Evolutionary conservation across 2,888 invertebrate species (phyloP).

Genomic region (Drosophila parthenogenetica): DNA sequence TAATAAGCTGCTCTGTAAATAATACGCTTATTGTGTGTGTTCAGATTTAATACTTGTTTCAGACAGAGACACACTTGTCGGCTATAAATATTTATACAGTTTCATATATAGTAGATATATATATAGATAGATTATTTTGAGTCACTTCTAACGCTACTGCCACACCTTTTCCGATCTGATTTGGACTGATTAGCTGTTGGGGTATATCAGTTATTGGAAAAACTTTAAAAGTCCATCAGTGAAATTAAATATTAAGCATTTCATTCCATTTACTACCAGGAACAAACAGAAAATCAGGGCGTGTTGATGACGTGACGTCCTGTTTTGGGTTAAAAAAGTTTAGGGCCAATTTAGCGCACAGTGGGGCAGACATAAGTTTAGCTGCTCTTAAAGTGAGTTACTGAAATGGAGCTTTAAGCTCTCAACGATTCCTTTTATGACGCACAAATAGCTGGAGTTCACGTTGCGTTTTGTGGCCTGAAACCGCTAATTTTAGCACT

Average conservation of each 20-base stretch:
- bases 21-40: conserved; percentile 35
- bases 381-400: too few relatives aligned
- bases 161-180: too few relatives aligned
- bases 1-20: conserved; percentile 39
- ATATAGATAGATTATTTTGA: conserved; percentile 44
- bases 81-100: conserved; percentile 4
- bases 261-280: conserved; percentile 36
- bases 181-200: too few relatives aligned
- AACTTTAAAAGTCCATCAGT: conserved; percentile 57
- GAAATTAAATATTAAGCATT: conserved; percentile 67
- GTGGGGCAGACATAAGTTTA: conserved; percentile 13
- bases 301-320: conserved; percentile 36
- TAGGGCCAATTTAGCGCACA: conserved; percentile 37
- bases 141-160: conserved; percentile 39
- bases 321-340: conserved; percentile 25
- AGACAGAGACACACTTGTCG: conserved; percentile 14
- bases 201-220: conserved; percentile 36
- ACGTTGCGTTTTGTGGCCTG: conserved; percentile 19
- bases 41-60: conserved; percentile 30
- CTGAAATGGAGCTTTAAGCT: background rate
- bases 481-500: conserved; percentile 54
- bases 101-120: conserved; percentile 13
- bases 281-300: conserved; percentile 34
- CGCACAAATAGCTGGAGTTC: conserved; percentile 17
- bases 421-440: background rate